These are phyloP conservation scores for Melopsittacus undulatus DNA, from an alignment of 2,797 vertebrate species.

Conservation along the genomic window DNA sequence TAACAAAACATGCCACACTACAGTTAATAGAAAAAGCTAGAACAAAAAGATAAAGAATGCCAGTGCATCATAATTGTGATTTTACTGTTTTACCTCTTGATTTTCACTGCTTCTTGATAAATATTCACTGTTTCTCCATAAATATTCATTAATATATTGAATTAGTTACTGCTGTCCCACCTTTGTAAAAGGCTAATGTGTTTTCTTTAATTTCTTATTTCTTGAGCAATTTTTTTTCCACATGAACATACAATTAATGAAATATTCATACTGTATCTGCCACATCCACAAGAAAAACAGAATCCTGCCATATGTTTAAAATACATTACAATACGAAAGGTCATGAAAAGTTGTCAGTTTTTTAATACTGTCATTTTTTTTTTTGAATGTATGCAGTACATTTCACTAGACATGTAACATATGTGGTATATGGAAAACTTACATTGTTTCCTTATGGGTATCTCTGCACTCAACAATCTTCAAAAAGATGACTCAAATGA, in stretches of 20 bases:
- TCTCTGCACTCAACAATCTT: constrained; percentile 59
- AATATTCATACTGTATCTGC: constrained; percentile 59
- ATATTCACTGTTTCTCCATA: background rate
- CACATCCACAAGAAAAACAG: constrained; percentile 50
- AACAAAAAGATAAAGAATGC: background rate
- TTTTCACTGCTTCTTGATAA: background rate
- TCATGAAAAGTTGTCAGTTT: constrained; percentile 76
- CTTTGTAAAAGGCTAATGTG: constrained; percentile 8
- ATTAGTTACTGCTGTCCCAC: background rate
- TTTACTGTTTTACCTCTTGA: background rate
- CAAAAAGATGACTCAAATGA: constrained; percentile 77
- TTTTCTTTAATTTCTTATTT: constrained; percentile 16
- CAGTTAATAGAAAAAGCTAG: background rate
- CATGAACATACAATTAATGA: constrained; percentile 50
- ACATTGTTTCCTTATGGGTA: constrained; percentile 77
- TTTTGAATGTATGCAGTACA: constrained; percentile 71
- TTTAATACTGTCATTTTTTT: constrained; percentile 73
- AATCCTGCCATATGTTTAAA: constrained; percentile 72
- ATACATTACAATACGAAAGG: constrained; percentile 63
- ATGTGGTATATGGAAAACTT: constrained; percentile 72
- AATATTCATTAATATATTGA: constrained; percentile 25
- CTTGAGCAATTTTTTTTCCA: background rate
- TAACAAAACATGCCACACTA: background rate
- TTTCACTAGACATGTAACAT: constrained; percentile 74
- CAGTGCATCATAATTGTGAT: background rate